phyloP scores from a whole-genome alignment of 2,888 invertebrate genomes.

The Folsomia manolachei region DNA sequence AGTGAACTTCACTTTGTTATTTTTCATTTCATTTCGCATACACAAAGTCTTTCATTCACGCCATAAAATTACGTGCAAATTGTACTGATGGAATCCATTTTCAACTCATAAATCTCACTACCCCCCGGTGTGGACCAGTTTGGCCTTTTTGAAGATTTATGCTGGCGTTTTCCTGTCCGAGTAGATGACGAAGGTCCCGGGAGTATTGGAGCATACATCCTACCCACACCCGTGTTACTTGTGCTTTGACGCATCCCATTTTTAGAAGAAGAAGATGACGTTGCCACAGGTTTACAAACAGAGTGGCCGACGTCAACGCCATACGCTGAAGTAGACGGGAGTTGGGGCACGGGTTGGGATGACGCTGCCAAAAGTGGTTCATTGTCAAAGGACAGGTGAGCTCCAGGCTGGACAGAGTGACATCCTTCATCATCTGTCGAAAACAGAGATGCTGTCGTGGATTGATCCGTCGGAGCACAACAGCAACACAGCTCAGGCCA shows the following conservation, averaged over 20 bases:
- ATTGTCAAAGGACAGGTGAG: constrained; percentile 45
- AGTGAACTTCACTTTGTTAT: no score
- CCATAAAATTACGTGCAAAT: constrained; percentile 54
- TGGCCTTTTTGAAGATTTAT: constrained; percentile 25
- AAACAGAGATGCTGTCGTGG: constrained; percentile 41
- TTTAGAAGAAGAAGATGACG: constrained; percentile 18
- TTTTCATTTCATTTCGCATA: no score
- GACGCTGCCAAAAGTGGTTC: constrained; percentile 39
- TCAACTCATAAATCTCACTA: constrained; percentile 56
- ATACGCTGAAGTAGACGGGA: constrained; percentile 25
- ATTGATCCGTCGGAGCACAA: constrained; percentile 38
- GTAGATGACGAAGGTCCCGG: constrained; percentile 6
- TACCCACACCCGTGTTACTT: not conserved
- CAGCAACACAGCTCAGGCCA: constrained; percentile 48
- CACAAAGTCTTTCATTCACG: not conserved
- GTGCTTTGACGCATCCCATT: not conserved
- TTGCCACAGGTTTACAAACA: not conserved
- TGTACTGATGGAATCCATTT: constrained; percentile 57
- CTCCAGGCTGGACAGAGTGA: constrained; percentile 44
- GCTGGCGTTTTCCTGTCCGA: constrained; percentile 5
- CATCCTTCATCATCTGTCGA: constrained; percentile 21
- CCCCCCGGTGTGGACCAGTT: constrained; percentile 50
- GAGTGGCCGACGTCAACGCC: not conserved
- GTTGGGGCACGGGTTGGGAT: not conserved
- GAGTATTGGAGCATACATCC: not conserved